Conservation (phyloP, 1,140 invertebrate genomes). For the Philotrypesis tridentata region DNA sequence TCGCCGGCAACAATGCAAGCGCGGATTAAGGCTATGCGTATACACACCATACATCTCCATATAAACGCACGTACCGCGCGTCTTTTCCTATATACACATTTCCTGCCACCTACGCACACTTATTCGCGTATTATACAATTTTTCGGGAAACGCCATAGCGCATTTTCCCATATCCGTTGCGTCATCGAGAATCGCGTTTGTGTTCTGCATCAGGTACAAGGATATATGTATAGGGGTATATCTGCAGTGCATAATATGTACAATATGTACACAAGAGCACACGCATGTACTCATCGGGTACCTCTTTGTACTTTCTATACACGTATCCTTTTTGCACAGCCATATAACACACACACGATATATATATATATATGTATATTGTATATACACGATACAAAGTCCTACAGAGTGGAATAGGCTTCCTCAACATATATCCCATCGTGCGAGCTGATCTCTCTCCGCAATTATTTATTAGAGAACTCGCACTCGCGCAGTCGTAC, state of each 20-base stretch:
- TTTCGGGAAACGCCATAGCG: slow-evolving; percentile 1
- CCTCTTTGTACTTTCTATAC: not conserved
- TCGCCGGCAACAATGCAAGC: no score
- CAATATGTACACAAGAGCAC: no score
- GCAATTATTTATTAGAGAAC: slow-evolving; percentile 22
- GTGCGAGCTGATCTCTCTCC: not conserved
- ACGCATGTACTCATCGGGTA: not conserved
- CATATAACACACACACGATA: not conserved
- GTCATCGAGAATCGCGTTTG: no score
- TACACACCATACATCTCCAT: not conserved
- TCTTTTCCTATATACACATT: slow-evolving; percentile 1
- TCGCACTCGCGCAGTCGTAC: not conserved
- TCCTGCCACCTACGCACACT: not conserved
- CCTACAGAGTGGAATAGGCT: not conserved
- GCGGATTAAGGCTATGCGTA: slow-evolving; percentile 4
- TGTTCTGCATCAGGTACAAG: not conserved
- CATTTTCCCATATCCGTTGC: slow-evolving; percentile 8
- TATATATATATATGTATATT: not conserved
- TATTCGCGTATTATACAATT: slow-evolving; percentile 23
- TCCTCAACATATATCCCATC: not conserved
- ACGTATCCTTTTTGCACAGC: not conserved
- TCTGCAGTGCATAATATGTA: no score
- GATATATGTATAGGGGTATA: no score
- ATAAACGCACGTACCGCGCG: not conserved
- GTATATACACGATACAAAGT: no score